Conservation (phyloP, 2,888 invertebrate species). For the Lordiphosa andalusiaca region DNA sequence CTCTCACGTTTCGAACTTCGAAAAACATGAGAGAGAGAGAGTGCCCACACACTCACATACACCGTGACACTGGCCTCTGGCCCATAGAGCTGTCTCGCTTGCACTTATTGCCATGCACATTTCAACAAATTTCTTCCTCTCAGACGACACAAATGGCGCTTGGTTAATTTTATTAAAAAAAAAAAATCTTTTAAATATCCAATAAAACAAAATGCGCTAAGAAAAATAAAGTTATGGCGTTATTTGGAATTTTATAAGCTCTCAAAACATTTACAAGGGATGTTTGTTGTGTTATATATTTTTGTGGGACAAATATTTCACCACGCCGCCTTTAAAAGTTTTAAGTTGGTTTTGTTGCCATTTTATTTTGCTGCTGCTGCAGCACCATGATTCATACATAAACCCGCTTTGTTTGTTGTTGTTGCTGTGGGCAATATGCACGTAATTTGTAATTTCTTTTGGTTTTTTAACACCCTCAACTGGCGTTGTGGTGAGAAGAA, state of each 20-base stretch:
- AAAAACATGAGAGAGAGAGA: slow-evolving; percentile 30
- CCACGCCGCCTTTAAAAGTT: slow-evolving; percentile 11
- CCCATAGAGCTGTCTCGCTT: slow-evolving; percentile 44
- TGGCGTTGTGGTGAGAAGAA: slow-evolving; percentile 9
- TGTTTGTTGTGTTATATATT: slow-evolving; percentile 25
- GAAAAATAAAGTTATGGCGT: too few species aligned
- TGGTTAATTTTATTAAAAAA: slow-evolving; percentile 13
- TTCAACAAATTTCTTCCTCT: slow-evolving; percentile 8
- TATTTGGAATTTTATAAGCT: too few species aligned
- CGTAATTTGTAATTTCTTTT: slow-evolving; percentile 48
- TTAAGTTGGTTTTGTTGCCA: slow-evolving; percentile 40
- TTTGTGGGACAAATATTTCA: slow-evolving; percentile 44
- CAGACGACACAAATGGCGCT: slow-evolving; percentile 16
- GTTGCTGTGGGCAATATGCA: slow-evolving; percentile 39
- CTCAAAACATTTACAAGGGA: not conserved
- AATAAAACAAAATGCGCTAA: too few species aligned
- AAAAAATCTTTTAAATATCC: not conserved
- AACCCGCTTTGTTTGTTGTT: slow-evolving; percentile 64
- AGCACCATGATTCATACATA: slow-evolving; percentile 56
- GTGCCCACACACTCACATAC: slow-evolving; percentile 10
- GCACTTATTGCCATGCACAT: slow-evolving; percentile 31
- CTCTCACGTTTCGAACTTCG: slow-evolving; percentile 63
- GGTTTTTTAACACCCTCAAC: slow-evolving; percentile 50
- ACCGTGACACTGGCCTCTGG: not conserved
- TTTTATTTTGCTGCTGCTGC: slow-evolving; percentile 38